These are phyloP conservation scores for Marmota flaviventris DNA, from an alignment of 2,113 vertebrate species.

Conservation along the genomic window DNA sequence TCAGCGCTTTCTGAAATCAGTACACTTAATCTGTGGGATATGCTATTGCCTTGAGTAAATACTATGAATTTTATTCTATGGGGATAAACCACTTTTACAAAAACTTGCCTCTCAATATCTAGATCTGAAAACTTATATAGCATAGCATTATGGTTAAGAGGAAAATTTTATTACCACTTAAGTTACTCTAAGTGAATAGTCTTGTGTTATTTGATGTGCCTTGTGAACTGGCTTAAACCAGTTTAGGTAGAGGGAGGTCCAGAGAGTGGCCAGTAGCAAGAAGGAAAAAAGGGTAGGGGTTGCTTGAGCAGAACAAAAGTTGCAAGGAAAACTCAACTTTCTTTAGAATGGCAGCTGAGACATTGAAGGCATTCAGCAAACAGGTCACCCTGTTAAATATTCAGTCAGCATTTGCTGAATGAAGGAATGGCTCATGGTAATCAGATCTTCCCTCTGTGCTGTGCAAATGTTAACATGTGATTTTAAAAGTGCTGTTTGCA, in stretches of 20 bases:
- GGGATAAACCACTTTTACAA: constrained; percentile 12
- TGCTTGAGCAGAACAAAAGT: neutral
- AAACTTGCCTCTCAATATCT: neutral
- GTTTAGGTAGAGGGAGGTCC: neutral
- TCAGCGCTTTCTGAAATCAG: neutral
- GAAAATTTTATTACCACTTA: neutral
- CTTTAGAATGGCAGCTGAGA: neutral
- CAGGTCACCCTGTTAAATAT: neutral
- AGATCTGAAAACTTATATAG: neutral
- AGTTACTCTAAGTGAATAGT: neutral
- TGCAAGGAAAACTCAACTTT: neutral
- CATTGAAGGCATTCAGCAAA: neutral
- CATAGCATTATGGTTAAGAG: neutral
- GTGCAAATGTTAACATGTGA: neutral
- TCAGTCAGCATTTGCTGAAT: neutral
- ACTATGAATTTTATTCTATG: neutral
- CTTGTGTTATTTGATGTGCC: neutral
- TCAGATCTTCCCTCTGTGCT: neutral
- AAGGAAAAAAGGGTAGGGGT: neutral
- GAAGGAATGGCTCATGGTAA: neutral
- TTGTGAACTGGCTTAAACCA: neutral
- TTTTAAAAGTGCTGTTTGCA: neutral
- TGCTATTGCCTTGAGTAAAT: neutral
- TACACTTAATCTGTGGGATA: neutral
- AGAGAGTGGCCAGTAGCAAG: neutral